Percentiles rank a stretch among this genome's conserved stretches.
phyloP scores from a whole-genome alignment of 2,113 vertebrate genomes.

The Lethenteron reissneri region DNA sequence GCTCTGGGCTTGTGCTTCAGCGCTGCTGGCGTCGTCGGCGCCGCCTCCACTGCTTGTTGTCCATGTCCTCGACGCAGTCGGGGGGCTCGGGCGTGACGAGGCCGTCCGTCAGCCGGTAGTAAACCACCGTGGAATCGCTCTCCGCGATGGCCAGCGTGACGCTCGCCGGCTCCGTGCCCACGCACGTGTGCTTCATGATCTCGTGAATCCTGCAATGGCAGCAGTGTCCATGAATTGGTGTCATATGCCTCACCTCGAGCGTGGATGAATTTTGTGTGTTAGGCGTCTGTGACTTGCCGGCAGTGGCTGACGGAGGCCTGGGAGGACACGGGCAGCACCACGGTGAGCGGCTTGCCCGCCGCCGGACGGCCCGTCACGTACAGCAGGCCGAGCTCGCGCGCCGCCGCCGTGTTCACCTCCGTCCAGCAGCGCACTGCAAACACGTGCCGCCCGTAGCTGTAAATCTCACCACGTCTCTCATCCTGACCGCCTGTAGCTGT shows the following conservation, averaged over 20 bases:
- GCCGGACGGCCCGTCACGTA: conserved; percentile 43
- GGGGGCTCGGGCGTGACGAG: conserved; percentile 62
- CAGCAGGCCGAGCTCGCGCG: conserved; percentile 42
- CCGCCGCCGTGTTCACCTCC: conserved; percentile 34
- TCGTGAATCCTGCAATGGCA: too few relatives aligned
- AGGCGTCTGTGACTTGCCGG: conserved; percentile 26
- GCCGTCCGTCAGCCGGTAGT: conserved; percentile 67
- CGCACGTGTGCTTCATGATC: too few relatives aligned
- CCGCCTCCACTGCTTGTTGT: conserved; percentile 20
- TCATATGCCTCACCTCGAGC: too few relatives aligned
- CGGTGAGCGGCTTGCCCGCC: conserved; percentile 28
- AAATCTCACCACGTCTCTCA: too few relatives aligned
- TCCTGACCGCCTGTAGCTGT: too few relatives aligned
- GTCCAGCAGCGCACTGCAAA: conserved; percentile 46
- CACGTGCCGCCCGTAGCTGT: too few relatives aligned
- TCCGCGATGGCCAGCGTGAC: conserved; percentile 54
- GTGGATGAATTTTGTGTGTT: too few relatives aligned
- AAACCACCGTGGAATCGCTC: conserved; percentile 72
- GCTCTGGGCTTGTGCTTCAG: conserved; percentile 11
- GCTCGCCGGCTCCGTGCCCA: too few relatives aligned
- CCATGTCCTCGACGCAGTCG: conserved; percentile 17
- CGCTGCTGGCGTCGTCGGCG: conserved; percentile 19
- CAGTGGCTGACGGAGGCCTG: conserved; percentile 38
- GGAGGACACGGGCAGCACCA: conserved; percentile 41
- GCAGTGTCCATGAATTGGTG: too few relatives aligned